A percentile compares a stretch with the other conserved stretches of the same genome.
Evolutionary conservation across 2,113 vertebrate species (phyloP).

Genomic region (Cyphomyrus plagiostoma): DNA sequence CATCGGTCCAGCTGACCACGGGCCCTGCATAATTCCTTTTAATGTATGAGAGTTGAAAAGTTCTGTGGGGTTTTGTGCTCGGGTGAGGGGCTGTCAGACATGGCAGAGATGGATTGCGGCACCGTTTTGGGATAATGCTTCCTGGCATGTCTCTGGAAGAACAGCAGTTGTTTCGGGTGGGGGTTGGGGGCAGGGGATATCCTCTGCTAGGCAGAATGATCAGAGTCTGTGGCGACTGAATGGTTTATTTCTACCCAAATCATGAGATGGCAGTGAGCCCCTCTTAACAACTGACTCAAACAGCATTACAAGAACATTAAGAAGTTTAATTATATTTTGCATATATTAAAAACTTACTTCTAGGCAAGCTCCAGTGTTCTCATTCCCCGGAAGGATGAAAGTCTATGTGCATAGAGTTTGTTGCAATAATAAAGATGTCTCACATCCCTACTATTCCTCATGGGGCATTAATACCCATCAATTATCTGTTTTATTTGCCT

Average conservation of each 20-base stretch:
- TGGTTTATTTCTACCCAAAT: background rate
- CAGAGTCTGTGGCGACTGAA: background rate
- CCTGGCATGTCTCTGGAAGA: background rate
- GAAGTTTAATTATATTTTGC: background rate
- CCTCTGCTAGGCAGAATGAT: background rate
- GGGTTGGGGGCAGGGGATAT: background rate
- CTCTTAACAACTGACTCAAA: slow-evolving; percentile 5
- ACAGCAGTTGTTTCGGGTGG: background rate
- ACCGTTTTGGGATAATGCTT: background rate
- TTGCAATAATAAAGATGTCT: background rate
- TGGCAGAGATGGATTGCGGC: slow-evolving; percentile 10
- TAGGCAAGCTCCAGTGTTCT: background rate
- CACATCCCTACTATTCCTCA: background rate
- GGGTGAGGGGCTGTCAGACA: background rate
- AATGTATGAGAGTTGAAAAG: slow-evolving; percentile 49
- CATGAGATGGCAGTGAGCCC: background rate
- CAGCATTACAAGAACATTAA: background rate
- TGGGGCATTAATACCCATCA: background rate
- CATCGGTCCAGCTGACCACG: slow-evolving; percentile 51
- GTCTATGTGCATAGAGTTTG: background rate
- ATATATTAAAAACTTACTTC: slow-evolving; percentile 8
- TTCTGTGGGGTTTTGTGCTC: slow-evolving; percentile 17
- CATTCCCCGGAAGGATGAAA: background rate
- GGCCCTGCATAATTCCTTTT: slow-evolving; percentile 56
- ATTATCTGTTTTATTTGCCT: background rate